Evolutionary conservation across 2,888 invertebrate species (phyloP), one percentile per base, ranked within the genome.

Genomic region (Zygaena filipendulae): DNA sequence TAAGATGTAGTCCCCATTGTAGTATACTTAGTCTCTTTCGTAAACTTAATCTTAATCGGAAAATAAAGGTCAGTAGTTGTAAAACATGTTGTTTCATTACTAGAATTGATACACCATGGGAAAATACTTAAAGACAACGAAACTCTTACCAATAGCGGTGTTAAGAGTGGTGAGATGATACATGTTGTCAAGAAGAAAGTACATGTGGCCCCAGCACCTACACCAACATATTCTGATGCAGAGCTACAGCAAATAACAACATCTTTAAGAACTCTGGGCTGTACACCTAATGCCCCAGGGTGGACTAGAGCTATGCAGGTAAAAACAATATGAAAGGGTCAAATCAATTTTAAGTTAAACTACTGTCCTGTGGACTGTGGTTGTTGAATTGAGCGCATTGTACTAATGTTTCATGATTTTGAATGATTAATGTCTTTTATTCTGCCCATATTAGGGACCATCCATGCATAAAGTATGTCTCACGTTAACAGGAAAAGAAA

Each of bases 61-160:
- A n/a, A 6, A 6, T 4, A 16, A 16, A 16, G 4, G 4, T 16
- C 7, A 16, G 16, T 16, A 16, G 4, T 16, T 16, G 16, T 16
- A 16, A 16, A 16, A 6, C 7, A 16, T 16, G 4, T 6, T 16
- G 7, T 4, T 16, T 16, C 5, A 16, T 4, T 16, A 16, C 16
- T 16, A 90, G 89, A 88, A 59, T 60, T 90, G 6, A 81, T 88
- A 25, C 88, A 88, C 52, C 87, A 87, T 62, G 91, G 91, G 3
- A 82, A 85, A 47, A 79, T 87, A 34, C 61, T 92, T 29, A 85
- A 87, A 45, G 85, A 86, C 45, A 69, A 79, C 14, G 39, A 44
- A 1, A 82, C 84, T 2, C 60, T 91, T 8, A 80, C 82, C 39
- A 84, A 85, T 3, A 85, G 83, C 64, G 89, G 88, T 3, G 64